Evolutionary conservation across 2,888 invertebrate genomes (phyloP).

Genomic region (Cryptus armator): DNA sequence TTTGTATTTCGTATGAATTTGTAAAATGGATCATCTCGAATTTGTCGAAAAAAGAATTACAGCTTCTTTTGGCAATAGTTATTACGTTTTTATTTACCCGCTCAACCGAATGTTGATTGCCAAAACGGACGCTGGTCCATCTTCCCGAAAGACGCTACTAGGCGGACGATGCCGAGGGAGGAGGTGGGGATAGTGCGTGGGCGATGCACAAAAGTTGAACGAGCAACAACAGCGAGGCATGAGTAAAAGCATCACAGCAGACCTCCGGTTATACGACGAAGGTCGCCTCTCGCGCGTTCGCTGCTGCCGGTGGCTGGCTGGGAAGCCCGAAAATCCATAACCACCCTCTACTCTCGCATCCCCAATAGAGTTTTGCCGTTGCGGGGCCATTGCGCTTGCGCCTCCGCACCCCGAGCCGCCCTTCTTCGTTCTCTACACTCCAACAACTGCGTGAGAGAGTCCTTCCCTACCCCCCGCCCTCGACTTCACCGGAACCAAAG

Average conservation of each 20-base stretch:
- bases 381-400: conserved; percentile 76
- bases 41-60: not conserved
- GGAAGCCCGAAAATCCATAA: conserved; percentile 81
- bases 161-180: not conserved
- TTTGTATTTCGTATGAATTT: no score
- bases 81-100: not conserved
- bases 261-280: conserved; percentile 35
- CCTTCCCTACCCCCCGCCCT: not conserved
- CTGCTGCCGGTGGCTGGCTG: conserved; percentile 50
- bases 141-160: not conserved
- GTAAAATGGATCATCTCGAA: no score
- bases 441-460: conserved; percentile 18
- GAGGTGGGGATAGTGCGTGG: not conserved
- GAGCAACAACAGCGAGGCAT: conserved; percentile 65
- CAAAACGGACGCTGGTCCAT: not conserved
- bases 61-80: not conserved
- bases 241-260: conserved; percentile 49
- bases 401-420: conserved; percentile 67
- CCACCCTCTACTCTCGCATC: conserved; percentile 73
- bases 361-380: conserved; percentile 66
- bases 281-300: conserved; percentile 31
- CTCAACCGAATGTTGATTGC: not conserved
- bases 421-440: conserved; percentile 18
- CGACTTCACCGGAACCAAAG: conserved; percentile 50
- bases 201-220: conserved; percentile 13